phyloP scores from a whole-genome alignment of 2,888 invertebrate genomes.

The Morpho achilles region DNA sequence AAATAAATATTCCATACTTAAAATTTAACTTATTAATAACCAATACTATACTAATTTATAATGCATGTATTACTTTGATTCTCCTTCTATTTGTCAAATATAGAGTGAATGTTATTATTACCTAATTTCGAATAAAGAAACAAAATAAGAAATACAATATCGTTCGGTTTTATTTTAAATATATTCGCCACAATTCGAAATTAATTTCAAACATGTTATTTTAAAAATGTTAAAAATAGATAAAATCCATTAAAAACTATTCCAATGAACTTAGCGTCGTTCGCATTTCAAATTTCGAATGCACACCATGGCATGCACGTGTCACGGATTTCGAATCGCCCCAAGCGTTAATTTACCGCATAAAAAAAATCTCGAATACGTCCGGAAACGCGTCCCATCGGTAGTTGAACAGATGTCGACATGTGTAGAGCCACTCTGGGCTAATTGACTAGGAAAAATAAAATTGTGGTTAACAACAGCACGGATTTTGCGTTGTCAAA shows the following conservation, averaged over 20 bases:
- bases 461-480: slow-evolving; percentile 35
- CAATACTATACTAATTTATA: too few relatives aligned
- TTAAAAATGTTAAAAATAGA: neutral
- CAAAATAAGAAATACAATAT: too few relatives aligned
- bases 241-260: neutral
- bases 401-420: slow-evolving; percentile 74
- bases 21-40: too few relatives aligned
- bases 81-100: too few relatives aligned
- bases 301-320: slow-evolving; percentile 41
- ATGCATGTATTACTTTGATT: too few relatives aligned
- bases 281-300: slow-evolving; percentile 25
- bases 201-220: too few relatives aligned
- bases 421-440: slow-evolving; percentile 56
- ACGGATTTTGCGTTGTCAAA: slow-evolving; percentile 6
- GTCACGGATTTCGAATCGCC: slow-evolving; percentile 46
- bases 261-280: slow-evolving; percentile 5
- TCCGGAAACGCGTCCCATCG: slow-evolving; percentile 69
- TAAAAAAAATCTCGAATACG: slow-evolving; percentile 58
- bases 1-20: too few relatives aligned
- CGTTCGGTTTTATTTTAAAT: too few relatives aligned
- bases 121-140: too few relatives aligned
- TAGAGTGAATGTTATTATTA: too few relatives aligned
- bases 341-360: slow-evolving; percentile 58
- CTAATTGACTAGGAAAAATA: slow-evolving; percentile 70
- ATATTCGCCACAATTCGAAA: too few relatives aligned